A percentile compares a stretch with the other conserved stretches of the same genome.
Conservation (phyloP, 2,797 vertebrate species). For the Argya squamiceps region DNA sequence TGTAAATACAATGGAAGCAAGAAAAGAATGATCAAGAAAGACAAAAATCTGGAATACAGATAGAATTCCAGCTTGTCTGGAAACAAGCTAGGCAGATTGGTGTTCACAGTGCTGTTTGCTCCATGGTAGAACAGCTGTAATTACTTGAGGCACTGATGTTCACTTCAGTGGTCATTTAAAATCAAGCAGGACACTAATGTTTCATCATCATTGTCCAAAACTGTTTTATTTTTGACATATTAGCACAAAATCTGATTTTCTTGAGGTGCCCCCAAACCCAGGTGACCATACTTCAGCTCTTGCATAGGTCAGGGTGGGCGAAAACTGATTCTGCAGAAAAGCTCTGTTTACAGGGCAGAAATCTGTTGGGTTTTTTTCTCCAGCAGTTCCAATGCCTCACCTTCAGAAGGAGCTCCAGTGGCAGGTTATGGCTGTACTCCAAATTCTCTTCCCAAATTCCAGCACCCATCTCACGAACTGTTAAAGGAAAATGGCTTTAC, state of each 20-base stretch:
- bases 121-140: neutral
- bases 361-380: neutral
- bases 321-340: neutral
- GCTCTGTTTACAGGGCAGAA: neutral
- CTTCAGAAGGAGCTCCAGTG: conserved; percentile 84
- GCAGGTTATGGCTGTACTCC: conserved; percentile 84
- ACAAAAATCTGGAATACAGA: neutral
- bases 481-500: conserved; percentile 94
- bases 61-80: neutral
- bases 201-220: neutral
- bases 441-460: conserved; percentile 90
- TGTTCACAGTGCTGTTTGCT: neutral
- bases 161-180: neutral
- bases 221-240: neutral
- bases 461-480: conserved; percentile 93
- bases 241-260: neutral
- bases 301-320: accelerated
- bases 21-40: neutral
- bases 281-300: neutral
- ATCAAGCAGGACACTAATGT: neutral
- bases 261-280: neutral
- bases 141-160: neutral
- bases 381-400: conserved; percentile 89
- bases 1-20: neutral
- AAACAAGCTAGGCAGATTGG: neutral